Conservation (phyloP, 2,888 invertebrate species). For the Lydus trimaculatus region DNA sequence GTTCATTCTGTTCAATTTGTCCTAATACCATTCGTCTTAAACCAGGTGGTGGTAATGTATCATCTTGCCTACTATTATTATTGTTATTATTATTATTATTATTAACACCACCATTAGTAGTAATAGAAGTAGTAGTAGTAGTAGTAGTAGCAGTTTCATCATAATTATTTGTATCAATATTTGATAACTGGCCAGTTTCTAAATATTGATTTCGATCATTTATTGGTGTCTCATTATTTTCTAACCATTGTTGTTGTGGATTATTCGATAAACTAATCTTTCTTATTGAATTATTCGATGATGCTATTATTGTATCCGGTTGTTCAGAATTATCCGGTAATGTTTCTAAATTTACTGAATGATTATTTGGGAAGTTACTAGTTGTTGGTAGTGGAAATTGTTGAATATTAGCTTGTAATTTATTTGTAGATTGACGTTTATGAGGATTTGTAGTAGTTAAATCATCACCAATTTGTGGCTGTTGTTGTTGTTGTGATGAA, state of each 20-base stretch:
- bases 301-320: constrained; percentile 61
- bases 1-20: constrained; percentile 66
- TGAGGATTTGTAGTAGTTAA: constrained; percentile 49
- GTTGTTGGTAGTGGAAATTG: constrained; percentile 51
- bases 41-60: constrained; percentile 69
- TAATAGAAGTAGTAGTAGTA: no score
- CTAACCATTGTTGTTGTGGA: constrained; percentile 56
- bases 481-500: constrained; percentile 42
- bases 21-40: constrained; percentile 71
- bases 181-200: constrained; percentile 77
- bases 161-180: constrained; percentile 56
- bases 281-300: constrained; percentile 17
- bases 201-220: constrained; percentile 79
- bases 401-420: constrained; percentile 27
- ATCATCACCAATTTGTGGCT: constrained; percentile 41
- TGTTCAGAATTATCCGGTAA: constrained; percentile 75
- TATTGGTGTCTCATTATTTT: constrained; percentile 70
- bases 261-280: constrained; percentile 35
- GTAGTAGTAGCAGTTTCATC: no score
- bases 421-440: constrained; percentile 60
- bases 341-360: constrained; percentile 69
- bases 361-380: constrained; percentile 56
- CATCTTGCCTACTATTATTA: constrained; percentile 37
- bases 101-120: constrained; percentile 5
- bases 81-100: not conserved